Conservation (phyloP, 1,140 invertebrate genomes). For the Subanguina moxae region DNA sequence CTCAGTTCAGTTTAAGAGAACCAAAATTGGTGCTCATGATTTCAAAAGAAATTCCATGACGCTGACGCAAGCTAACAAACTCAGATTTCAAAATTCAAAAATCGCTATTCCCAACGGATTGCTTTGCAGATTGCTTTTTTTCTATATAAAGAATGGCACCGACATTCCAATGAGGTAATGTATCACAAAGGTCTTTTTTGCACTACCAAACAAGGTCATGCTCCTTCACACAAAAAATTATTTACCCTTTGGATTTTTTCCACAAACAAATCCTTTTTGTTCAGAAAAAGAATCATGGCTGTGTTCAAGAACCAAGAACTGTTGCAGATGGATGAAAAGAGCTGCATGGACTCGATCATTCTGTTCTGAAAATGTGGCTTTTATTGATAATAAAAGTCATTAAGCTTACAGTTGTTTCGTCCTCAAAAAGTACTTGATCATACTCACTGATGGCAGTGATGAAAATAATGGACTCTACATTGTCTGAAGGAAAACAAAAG, state of each 20-base stretch:
- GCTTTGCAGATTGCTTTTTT: no score
- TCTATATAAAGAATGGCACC: no score
- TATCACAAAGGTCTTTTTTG: no score
- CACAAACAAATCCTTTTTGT: conserved; percentile 47
- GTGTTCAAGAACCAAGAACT: conserved; percentile 56
- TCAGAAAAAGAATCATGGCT: conserved; percentile 44
- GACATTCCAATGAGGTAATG: no score
- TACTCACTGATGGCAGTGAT: conserved; percentile 61
- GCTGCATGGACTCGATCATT: conserved; percentile 58
- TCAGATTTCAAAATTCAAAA: no score
- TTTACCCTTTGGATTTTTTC: conserved; percentile 50
- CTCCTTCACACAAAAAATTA: no score
- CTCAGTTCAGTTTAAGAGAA: no score
- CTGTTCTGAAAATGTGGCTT: conserved; percentile 51
- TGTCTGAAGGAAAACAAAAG: conserved; percentile 57
- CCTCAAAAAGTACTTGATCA: conserved; percentile 61
- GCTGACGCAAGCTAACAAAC: no score
- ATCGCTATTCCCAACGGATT: no score
- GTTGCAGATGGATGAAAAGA: conserved; percentile 59
- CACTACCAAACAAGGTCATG: no score
- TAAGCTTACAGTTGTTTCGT: conserved; percentile 47
- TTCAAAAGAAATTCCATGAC: no score
- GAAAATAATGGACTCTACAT: conserved; percentile 62
- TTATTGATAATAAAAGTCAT: background rate
- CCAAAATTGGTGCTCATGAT: no score